Evolutionary conservation across 2,888 invertebrate species (phyloP).

Genomic region (Thelaira solivaga): DNA sequence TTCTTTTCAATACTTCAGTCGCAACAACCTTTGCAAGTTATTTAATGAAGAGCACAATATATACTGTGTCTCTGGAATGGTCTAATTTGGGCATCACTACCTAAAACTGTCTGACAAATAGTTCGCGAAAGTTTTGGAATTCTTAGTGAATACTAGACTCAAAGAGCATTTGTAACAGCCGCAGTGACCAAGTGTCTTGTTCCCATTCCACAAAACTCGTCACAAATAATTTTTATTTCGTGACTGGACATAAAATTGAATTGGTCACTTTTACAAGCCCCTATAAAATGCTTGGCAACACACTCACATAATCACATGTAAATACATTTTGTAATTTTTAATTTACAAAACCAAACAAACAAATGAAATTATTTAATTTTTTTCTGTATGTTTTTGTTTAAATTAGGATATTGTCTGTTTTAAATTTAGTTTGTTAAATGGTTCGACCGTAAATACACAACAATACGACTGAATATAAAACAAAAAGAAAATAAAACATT

Average conservation of each 20-base stretch:
- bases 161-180: too few relatives aligned
- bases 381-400: too few relatives aligned
- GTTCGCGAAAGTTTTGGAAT: too few relatives aligned
- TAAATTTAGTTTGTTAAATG: slow-evolving; percentile 45
- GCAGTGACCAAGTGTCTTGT: too few relatives aligned
- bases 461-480: not conserved
- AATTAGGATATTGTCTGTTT: slow-evolving; percentile 41
- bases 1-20: too few relatives aligned
- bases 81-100: too few relatives aligned
- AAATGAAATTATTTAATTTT: slow-evolving; percentile 16
- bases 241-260: not conserved
- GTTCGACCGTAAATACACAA: slow-evolving; percentile 43
- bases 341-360: not conserved
- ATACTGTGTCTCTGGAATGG: too few relatives aligned
- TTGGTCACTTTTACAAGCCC: not conserved
- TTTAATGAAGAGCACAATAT: too few relatives aligned
- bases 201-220: not conserved
- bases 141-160: too few relatives aligned
- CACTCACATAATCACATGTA: too few relatives aligned
- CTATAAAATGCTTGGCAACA: not conserved
- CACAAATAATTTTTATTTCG: not conserved
- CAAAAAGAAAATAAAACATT: not conserved
- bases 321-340: slow-evolving; percentile 2
- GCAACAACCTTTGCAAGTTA: too few relatives aligned
- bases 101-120: too few relatives aligned